Base-by-base conservation (phyloP, 64 coral and sea anemone genomes). In the Montipora foliosa region DNA sequence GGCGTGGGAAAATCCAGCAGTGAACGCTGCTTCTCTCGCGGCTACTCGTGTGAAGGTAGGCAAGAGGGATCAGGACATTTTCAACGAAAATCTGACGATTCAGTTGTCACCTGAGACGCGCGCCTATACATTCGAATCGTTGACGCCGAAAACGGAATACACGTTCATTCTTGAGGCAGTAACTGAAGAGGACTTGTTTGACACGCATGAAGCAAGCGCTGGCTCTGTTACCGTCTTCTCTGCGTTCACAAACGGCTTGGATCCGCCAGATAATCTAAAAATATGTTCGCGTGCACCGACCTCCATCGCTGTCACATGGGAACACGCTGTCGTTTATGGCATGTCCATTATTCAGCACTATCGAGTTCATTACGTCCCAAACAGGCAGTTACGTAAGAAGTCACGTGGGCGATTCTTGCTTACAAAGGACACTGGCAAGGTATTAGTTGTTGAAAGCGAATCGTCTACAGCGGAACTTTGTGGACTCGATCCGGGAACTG, bases 161-260 rank as follows among this genome's bases (percentile, higher is more conserved):
- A 13, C 24, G 4, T 97, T 97, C 17, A 68, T 25, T 62, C 55
- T 97, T 77, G 71, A 75, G 11, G 55, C 64, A 8, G 75, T 59
- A 68, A 55, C 64, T 16, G 69, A 93, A 94, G 88, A 79, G 21
- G 49, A 96, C 61, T 22, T 80, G 7, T 29, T 9, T 16, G 67
- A 19, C 4, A 20, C 19, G 14, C 15, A 4, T 37, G 55, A 77
- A 0, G 17, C 49, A 19, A 57, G 7, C 14, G 19, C 22, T 82
- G 25, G 71, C 0, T 44, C 37, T 17, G 22, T 60, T 50, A 73
- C 29, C 1, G 47, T 62, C 19, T 20, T 67, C 29, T 90, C 84
- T 55, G 87, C 89, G 14, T 97, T 47, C 11, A 97, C 95, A 49
- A 97, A 89, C 80, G 95, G 95, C 47, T 10, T 94, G 46, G 92